Base-by-base conservation (phyloP, 1,140 invertebrate genomes). In the Lasioglossum albipes region DNA sequence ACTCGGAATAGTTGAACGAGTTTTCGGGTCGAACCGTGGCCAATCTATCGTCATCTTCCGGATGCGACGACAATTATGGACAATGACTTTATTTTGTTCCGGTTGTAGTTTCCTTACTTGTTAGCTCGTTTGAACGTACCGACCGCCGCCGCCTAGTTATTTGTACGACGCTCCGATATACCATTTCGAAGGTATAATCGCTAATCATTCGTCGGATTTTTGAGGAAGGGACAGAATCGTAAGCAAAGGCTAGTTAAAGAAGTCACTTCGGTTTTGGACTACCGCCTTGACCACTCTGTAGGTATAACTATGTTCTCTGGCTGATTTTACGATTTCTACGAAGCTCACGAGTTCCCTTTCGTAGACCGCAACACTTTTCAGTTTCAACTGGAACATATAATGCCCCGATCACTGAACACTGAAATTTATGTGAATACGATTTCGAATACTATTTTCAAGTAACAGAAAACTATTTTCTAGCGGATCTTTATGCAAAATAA, bases 71-170 rank as follows among this genome's bases (percentile, higher is more conserved):
- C 84, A 27, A 82, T 85, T 75, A 85, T 74, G 31, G 75, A 79
- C 76, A 83, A 87, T 86, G 83, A 87, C 85, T 87, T 87, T 65
- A 87, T 87, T 86, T 78, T 41, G 57, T 22, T 57, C 36, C 27
- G 22, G 45, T 9, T 64, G 20, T 42, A 59, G 59, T 79, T 80
- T 70, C 49, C 59, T 70, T 81, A 65, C 57, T 67, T 68, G 49
- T 42, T 64, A 41, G 16, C 76, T 76, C 62, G 83, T 85, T 79
- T 81, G 85, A 87, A 77, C 85, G 42, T 71, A 65, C 69, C 49
- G 52, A 20, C 52, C 2, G 52, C 81, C 27, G 85, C 85, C 85
- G 84, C 84, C 84, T 81, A 86, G 84, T 87, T 80, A 86, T 87
- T 86, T 86, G 75, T 65, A 22, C 84, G 45, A 83, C 62, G 59